Base-by-base conservation (phyloP, 2,888 invertebrate species). In the Xanthia togata region DNA sequence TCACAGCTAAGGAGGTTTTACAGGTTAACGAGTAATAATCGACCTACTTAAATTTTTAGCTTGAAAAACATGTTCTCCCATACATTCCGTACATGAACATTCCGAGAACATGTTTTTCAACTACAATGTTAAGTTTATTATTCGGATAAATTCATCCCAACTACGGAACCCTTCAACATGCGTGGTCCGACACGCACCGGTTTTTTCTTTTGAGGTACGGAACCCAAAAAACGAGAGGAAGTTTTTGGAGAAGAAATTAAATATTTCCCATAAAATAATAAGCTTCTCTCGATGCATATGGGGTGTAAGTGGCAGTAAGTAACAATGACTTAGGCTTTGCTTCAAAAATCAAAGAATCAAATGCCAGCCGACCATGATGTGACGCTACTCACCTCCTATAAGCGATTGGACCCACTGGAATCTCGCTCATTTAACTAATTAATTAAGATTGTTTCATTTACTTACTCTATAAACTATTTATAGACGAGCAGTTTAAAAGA, bases 401-500 rank as follows among this genome's bases (percentile, higher is more conserved):
- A 75, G 71, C 35, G 65, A 71, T 74, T 41, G 69, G 60, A 73
- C 62, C 69, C 35, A 64, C 70, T 63, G 55, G 65, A 76, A 69
- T 76, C 53, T 63, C 41, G 60, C 38, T 41, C 59, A 50, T 68
- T 73, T 44, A 71, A 55, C 44, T 76, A 82, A 76, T 60, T 70
- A 68, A 41, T 20, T 64, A 60, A 73, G 44, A 70, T 38, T 31
- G 26, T 20, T 38, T 47, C 5, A 35, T 35, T 35, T 70, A 35
- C 31, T 44, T 67, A 55, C 44, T n/a, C 17, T 55, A 44, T 4
- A 8, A 47, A 57, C 64, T 57, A 64, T 47, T 57, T 63, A 64
- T 14, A 3, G 11, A 31, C 55, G 47, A 57, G 9, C 38, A 64
- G 63, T n/a, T 41, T 41, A n/a, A 38, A 63, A n/a, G n/a, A 17